phyloP scores from a whole-genome alignment of 2,888 invertebrate genomes.

The Microplitis manilae region DNA sequence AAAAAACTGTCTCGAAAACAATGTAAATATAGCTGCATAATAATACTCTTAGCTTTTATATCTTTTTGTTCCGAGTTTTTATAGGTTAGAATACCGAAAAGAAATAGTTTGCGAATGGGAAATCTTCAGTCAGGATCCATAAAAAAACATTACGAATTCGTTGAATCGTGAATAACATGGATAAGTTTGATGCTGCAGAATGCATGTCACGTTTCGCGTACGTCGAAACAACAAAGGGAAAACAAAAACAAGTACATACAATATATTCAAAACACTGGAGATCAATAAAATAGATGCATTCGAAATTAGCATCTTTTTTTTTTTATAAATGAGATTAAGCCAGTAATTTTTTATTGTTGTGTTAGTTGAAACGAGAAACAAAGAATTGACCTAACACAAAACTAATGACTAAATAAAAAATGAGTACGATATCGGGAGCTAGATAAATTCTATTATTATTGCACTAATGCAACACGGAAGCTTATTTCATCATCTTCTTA shows the following conservation, averaged over 20 bases:
- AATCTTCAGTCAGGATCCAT: slow-evolving; percentile 43
- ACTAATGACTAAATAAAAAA: neutral
- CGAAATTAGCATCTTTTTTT: neutral
- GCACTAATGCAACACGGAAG: slow-evolving; percentile 66
- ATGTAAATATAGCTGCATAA: neutral
- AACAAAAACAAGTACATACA: slow-evolving; percentile 5
- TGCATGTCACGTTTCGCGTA: neutral
- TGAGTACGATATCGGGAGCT: slow-evolving; percentile 23
- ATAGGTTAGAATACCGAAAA: neutral
- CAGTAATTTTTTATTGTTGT: neutral
- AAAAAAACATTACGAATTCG: slow-evolving; percentile 50
- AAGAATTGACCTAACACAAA: neutral
- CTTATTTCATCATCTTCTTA: slow-evolving; percentile 64
- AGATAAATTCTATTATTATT: slow-evolving; percentile 45
- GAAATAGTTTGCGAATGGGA: slow-evolving; percentile 39
- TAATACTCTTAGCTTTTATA: neutral
- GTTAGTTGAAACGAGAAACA: neutral
- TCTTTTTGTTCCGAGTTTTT: slow-evolving; percentile 45
- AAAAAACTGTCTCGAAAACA: neutral
- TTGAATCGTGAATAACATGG: slow-evolving; percentile 51
- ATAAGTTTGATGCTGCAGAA: neutral
- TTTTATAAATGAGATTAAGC: neutral
- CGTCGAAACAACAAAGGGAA: neutral
- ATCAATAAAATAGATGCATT: neutral
- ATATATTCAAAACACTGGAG: neutral